A percentile compares a stretch with the other conserved stretches of the same genome.
These are phyloP conservation scores for Spodoptera litura DNA, from an alignment of 1,140 invertebrate species.

Conservation along the genomic window DNA sequence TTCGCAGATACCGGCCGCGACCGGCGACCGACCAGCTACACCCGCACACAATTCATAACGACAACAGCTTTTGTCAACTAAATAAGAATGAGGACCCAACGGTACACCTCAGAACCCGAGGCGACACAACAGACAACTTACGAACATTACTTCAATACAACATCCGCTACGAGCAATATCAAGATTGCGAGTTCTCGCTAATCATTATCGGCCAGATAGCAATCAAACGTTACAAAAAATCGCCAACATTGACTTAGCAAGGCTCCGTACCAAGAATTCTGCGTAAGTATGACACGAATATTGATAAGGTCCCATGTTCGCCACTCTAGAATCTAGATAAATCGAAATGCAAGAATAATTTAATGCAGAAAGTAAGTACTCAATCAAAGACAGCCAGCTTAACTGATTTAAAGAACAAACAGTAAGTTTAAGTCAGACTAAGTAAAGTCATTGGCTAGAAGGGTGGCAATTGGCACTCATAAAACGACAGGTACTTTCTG, in stretches of 20 bases:
- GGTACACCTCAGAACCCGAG: conserved; percentile 48
- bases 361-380: background rate
- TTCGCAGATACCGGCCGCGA: conserved; percentile 78
- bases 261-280: conserved; percentile 48
- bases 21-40: conserved; percentile 71
- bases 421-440: too few species aligned
- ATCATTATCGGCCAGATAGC: conserved; percentile 52
- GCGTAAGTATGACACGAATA: conserved; percentile 53
- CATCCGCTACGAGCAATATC: conserved; percentile 32
- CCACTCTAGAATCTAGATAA: conserved; percentile 32
- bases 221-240: conserved; percentile 54
- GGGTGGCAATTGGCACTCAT: background rate
- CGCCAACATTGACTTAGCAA: conserved; percentile 48
- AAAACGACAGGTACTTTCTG: background rate
- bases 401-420: background rate
- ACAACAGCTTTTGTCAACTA: conserved; percentile 72
- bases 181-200: conserved; percentile 46
- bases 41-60: conserved; percentile 49
- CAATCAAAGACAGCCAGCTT: background rate
- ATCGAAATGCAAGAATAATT: conserved; percentile 10
- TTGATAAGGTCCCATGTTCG: conserved; percentile 49
- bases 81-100: conserved; percentile 67
- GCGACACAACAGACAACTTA: conserved; percentile 21
- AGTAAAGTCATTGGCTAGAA: background rate
- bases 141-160: conserved; percentile 1